Evolutionary conservation across 2,797 vertebrate species (phyloP).

Genomic region (Moxostoma hubbsi): DNA sequence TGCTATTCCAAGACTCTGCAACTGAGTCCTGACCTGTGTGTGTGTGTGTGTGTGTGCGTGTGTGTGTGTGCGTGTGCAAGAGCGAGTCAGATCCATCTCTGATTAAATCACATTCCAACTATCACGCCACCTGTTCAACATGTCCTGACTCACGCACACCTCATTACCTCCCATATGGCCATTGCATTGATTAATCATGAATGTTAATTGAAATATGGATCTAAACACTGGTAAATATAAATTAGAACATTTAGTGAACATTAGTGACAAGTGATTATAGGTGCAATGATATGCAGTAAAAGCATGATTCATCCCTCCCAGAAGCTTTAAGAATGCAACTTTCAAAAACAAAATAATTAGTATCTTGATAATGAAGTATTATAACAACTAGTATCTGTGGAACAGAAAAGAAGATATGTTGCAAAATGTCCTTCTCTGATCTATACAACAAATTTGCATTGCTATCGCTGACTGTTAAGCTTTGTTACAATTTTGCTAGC

Average conservation of each 20-base stretch:
- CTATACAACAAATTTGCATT: too few species aligned
- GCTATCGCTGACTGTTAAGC: too few species aligned
- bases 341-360: too few species aligned
- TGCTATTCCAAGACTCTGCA: not conserved
- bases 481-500: too few species aligned
- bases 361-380: too few species aligned
- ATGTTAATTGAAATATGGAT: slow-evolving; percentile 46
- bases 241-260: slow-evolving; percentile 34
- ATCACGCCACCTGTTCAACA: slow-evolving; percentile 50
- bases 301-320: not conserved
- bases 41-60: not conserved
- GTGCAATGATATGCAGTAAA: not conserved
- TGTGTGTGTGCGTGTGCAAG: not conserved
- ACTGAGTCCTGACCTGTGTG: not conserved
- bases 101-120: slow-evolving; percentile 52
- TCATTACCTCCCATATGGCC: slow-evolving; percentile 50
- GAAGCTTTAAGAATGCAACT: too few species aligned
- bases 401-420: too few species aligned
- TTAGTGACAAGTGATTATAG: slow-evolving; percentile 10
- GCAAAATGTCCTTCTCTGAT: too few species aligned
- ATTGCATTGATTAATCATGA: slow-evolving; percentile 50
- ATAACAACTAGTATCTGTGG: too few species aligned
- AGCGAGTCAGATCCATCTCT: slow-evolving; percentile 30
- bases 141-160: slow-evolving; percentile 36
- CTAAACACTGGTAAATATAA: slow-evolving; percentile 35